Conservation (phyloP, 2,797 vertebrate genomes). For the Gymnodraco acuticeps region DNA sequence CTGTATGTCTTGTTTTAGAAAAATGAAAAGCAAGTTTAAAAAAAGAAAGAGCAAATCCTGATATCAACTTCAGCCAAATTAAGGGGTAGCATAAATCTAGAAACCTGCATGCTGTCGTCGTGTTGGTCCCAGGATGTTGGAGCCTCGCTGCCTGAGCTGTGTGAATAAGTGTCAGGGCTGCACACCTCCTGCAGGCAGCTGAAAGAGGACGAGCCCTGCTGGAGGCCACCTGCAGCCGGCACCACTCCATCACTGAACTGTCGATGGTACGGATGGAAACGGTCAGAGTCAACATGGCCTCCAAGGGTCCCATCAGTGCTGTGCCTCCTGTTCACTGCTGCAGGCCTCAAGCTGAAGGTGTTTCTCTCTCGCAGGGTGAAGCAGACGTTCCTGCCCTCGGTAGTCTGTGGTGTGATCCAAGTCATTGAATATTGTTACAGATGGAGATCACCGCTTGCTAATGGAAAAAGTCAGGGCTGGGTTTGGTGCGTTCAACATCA, state of each 20-base stretch:
- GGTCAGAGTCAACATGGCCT: conserved; percentile 72
- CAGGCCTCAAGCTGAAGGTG: conserved; percentile 66
- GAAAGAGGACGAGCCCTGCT: conserved; percentile 54
- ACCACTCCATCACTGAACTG: conserved; percentile 86
- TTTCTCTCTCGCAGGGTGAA: conserved; percentile 50
- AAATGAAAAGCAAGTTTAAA: no score
- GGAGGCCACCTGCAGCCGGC: conserved; percentile 44
- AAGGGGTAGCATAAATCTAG: conserved; percentile 35
- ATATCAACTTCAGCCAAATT: background rate
- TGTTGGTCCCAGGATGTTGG: conserved; percentile 70
- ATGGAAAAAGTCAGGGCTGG: background rate
- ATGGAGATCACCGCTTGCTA: background rate
- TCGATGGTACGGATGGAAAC: conserved; percentile 90
- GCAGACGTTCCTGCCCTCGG: conserved; percentile 37
- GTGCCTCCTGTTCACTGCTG: conserved; percentile 78
- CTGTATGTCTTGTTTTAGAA: no score
- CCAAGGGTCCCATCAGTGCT: conserved; percentile 82
- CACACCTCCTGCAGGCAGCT: conserved; percentile 66
- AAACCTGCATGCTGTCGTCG: conserved; percentile 64
- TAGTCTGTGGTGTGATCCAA: conserved; percentile 50
- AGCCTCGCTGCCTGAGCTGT: conserved; percentile 32
- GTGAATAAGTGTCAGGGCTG: conserved; percentile 39
- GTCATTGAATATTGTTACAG: background rate
- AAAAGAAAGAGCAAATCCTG: background rate
- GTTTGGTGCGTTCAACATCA: background rate